A percentile compares a stretch with the other conserved stretches of the same genome.
These are phyloP conservation scores for Hermodice carunculata DNA, from an alignment of 2,888 invertebrate genomes.

Conservation along the genomic window DNA sequence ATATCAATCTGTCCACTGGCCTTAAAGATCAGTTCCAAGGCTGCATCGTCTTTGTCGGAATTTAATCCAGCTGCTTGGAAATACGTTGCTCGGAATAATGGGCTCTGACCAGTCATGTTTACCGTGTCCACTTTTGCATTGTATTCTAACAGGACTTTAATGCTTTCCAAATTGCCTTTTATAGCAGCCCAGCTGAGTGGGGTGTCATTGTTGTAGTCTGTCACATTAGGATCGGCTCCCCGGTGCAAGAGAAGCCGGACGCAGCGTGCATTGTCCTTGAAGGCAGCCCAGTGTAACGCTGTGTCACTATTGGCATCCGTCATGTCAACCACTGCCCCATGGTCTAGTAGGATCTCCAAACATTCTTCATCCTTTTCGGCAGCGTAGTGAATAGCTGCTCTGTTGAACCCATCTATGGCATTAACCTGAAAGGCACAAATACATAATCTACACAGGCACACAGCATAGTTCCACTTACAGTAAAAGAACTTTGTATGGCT, in stretches of 20 bases:
- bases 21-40: constrained; percentile 58
- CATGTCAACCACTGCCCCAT: constrained; percentile 59
- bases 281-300: constrained; percentile 68
- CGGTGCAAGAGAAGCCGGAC: constrained; percentile 56
- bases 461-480: not conserved
- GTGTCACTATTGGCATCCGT: constrained; percentile 62
- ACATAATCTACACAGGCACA: not conserved
- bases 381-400: constrained; percentile 66
- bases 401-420: constrained; percentile 64
- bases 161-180: constrained; percentile 59
- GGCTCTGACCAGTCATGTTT: constrained; percentile 57
- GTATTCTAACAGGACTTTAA: constrained; percentile 59
- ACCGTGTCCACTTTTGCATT: constrained; percentile 56
- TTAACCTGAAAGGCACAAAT: constrained; percentile 55
- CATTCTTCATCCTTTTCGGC: constrained; percentile 62
- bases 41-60: constrained; percentile 56
- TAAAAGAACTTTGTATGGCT: too few species aligned
- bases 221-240: constrained; percentile 59
- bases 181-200: constrained; percentile 66
- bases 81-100: constrained; percentile 53
- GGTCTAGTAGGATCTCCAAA: constrained; percentile 55
- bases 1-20: constrained; percentile 60
- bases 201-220: constrained; percentile 64
- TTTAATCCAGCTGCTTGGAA: constrained; percentile 61
- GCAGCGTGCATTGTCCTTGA: constrained; percentile 60